Evolutionary conservation across 2,888 invertebrate species (phyloP).

Genomic region (Nysson spinosus): DNA sequence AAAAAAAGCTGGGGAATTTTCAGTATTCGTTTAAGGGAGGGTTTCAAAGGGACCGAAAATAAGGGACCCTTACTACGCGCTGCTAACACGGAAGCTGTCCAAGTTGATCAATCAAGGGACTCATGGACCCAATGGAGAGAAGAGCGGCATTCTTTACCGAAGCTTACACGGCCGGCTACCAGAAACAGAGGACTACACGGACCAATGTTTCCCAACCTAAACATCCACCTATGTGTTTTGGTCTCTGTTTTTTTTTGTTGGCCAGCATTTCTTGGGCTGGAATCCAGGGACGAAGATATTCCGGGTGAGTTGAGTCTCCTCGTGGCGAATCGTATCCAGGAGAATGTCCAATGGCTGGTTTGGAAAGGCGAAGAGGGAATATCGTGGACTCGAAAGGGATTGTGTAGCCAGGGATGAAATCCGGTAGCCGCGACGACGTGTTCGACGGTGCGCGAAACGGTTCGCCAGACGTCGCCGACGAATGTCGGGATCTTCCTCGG

Average conservation of each 20-base stretch:
- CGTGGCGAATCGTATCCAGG: conserved; percentile 70
- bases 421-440: conserved; percentile 74
- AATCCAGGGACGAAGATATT: conserved; percentile 66
- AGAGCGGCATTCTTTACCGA: conserved; percentile 38
- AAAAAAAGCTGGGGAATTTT: too few species aligned
- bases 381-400: conserved; percentile 57
- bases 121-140: conserved; percentile 19
- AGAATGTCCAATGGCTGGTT: conserved; percentile 71
- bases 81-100: conserved; percentile 23
- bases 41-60: too few species aligned
- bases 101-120: conserved; percentile 24
- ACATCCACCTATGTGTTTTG: conserved; percentile 23
- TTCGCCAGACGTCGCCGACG: conserved; percentile 29
- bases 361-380: conserved; percentile 54
- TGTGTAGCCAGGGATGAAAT: conserved; percentile 76
- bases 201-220: conserved; percentile 1
- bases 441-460: conserved; percentile 69
- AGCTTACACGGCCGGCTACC: conserved; percentile 48
- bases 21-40: too few species aligned
- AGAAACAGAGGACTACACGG: conserved; percentile 55
- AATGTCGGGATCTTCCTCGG: too few species aligned
- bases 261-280: conserved; percentile 35
- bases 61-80: too few species aligned
- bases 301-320: conserved; percentile 72
- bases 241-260: conserved; percentile 21